A percentile compares a stretch with the other conserved stretches of the same genome.
phyloP scores from a whole-genome alignment of 2,888 invertebrate species.

The Anaspis maculata region DNA sequence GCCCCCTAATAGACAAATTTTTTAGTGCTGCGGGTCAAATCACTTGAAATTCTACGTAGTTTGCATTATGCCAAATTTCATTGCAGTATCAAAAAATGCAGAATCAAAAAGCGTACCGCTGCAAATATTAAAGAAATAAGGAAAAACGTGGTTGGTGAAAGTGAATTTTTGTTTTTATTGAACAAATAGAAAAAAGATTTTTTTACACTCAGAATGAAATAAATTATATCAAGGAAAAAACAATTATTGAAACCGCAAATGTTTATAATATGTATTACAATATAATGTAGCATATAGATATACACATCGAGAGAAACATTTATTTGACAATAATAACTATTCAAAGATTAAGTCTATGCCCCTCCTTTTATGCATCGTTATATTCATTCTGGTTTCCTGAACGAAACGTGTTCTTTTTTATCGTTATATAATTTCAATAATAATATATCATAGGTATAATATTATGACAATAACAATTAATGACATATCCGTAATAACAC shows the following conservation, averaged over 20 bases:
- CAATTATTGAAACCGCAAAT: slow-evolving; percentile 9
- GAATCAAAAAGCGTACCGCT: too few relatives aligned
- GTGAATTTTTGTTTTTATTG: slow-evolving; percentile 15
- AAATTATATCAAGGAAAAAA: slow-evolving; percentile 7
- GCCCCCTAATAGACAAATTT: too few relatives aligned
- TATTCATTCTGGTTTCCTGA: slow-evolving; percentile 15
- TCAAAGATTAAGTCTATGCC: slow-evolving; percentile 37
- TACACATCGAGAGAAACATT: slow-evolving; percentile 16
- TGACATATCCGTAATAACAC: slow-evolving; percentile 19
- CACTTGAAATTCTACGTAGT: too few relatives aligned
- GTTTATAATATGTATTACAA: slow-evolving; percentile 9
- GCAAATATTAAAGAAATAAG: too few relatives aligned
- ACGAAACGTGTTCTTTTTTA: slow-evolving; percentile 7
- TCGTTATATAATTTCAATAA: too few relatives aligned
- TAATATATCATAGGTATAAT: slow-evolving; percentile 10
- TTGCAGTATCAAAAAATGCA: too few relatives aligned
- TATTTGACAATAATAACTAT: slow-evolving; percentile 12
- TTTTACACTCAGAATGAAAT: slow-evolving; percentile 7
- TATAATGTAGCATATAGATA: slow-evolving; percentile 8
- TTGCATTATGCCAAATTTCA: too few relatives aligned
- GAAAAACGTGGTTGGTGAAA: slow-evolving; percentile 6
- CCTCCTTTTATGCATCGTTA: slow-evolving; percentile 32
- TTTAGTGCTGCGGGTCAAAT: too few relatives aligned
- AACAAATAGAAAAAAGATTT: slow-evolving; percentile 14
- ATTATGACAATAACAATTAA: slow-evolving; percentile 15